Conservation (phyloP, 2,113 vertebrate genomes). For the Micromys minutus region DNA sequence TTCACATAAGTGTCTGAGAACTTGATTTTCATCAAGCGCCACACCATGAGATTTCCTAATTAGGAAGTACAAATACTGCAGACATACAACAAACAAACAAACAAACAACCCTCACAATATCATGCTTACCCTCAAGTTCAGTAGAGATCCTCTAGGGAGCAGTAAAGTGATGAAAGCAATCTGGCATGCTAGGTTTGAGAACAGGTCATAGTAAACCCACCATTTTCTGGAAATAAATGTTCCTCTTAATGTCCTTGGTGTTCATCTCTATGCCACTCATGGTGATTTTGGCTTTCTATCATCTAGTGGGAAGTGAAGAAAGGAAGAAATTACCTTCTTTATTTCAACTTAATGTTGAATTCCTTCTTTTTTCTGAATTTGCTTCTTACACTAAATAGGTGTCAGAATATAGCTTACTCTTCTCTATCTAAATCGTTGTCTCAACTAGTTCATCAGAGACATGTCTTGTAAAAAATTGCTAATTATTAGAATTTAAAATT, state of each 20-base stretch:
- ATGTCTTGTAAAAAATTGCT: neutral
- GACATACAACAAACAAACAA: neutral
- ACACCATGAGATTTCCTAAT: neutral
- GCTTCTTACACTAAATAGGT: neutral
- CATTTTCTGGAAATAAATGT: neutral
- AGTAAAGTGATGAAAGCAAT: neutral
- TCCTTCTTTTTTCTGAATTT: neutral
- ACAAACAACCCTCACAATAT: neutral
- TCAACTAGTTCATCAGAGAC: neutral
- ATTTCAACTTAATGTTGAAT: too few relatives aligned
- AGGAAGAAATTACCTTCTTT: neutral
- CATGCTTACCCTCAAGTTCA: neutral
- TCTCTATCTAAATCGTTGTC: neutral
- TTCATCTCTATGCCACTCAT: neutral
- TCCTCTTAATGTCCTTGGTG: neutral
- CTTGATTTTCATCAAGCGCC: neutral
- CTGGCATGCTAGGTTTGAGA: neutral
- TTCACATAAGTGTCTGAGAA: neutral
- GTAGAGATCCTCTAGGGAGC: neutral
- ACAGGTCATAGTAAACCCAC: neutral
- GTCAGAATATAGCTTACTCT: neutral
- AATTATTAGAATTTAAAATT: neutral
- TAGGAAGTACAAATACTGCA: slow-evolving; percentile 12
- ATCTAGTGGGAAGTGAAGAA: neutral
- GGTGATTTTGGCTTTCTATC: neutral